phyloP scores from a whole-genome alignment of 2,888 invertebrate species.

The Drepana falcataria region DNA sequence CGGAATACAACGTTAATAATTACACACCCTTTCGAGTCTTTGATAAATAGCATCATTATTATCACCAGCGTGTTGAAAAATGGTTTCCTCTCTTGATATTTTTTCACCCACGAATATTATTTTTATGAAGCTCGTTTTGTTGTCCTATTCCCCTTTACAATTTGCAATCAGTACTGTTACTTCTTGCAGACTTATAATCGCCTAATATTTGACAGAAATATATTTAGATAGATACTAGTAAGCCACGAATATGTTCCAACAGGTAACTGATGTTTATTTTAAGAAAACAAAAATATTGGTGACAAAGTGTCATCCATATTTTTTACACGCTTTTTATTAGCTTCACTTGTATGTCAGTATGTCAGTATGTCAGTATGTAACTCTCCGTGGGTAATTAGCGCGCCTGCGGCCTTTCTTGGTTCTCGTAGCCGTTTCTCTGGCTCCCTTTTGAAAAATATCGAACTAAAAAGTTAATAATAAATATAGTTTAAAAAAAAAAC shows the following conservation, averaged over 20 bases:
- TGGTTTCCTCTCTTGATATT: slow-evolving; percentile 64
- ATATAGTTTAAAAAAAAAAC: too few species aligned
- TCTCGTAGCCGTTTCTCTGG: too few species aligned
- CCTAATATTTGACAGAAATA: slow-evolving; percentile 4
- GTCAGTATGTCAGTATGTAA: too few species aligned
- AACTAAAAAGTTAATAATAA: too few species aligned
- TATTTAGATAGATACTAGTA: background rate
- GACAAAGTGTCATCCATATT: too few species aligned
- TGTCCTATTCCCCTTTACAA: slow-evolving; percentile 26
- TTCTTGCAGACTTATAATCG: slow-evolving; percentile 12
- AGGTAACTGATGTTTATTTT: background rate
- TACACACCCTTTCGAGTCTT: slow-evolving; percentile 69
- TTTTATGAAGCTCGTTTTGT: slow-evolving; percentile 46
- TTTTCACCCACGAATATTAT: slow-evolving; percentile 61
- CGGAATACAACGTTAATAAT: slow-evolving; percentile 71
- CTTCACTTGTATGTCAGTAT: too few species aligned
- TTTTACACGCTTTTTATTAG: too few species aligned
- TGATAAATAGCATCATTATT: slow-evolving; percentile 77
- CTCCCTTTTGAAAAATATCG: too few species aligned
- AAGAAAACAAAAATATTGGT: too few species aligned
- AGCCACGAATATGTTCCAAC: background rate
- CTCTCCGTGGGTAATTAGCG: too few species aligned
- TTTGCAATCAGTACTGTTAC: slow-evolving; percentile 25
- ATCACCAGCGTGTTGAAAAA: slow-evolving; percentile 70
- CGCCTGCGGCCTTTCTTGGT: too few species aligned